phyloP scores from a whole-genome alignment of 2,797 vertebrate genomes.

The Sebastolobus alascanus region DNA sequence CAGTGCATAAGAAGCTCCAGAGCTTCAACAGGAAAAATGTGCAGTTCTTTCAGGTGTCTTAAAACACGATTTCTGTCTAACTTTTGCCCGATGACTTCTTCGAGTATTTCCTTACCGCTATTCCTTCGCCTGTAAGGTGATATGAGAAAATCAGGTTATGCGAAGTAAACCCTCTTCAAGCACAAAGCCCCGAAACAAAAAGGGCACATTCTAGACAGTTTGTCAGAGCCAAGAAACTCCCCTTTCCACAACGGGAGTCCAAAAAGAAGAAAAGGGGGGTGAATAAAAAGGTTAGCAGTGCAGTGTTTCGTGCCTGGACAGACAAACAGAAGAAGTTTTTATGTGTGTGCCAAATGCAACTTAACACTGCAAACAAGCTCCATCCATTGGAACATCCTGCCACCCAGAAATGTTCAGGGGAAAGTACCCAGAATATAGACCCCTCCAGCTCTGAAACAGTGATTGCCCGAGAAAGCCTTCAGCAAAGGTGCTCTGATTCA shows the following conservation, averaged over 20 bases:
- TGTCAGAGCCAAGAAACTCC: slow-evolving; percentile 73
- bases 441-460: slow-evolving; percentile 31
- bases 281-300: slow-evolving; percentile 78
- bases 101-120: slow-evolving; percentile 22
- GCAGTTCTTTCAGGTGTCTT: not conserved
- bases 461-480: slow-evolving; percentile 52
- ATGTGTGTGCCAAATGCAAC: slow-evolving; percentile 82
- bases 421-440: slow-evolving; percentile 57
- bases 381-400: slow-evolving; percentile 75
- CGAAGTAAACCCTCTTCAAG: slow-evolving; percentile 77
- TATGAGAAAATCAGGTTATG: slow-evolving; percentile 67
- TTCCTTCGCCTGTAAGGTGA: slow-evolving; percentile 49
- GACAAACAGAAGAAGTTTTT: slow-evolving; percentile 82
- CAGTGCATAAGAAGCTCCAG: not conserved
- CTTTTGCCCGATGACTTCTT: slow-evolving; percentile 49
- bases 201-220: slow-evolving; percentile 64
- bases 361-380: slow-evolving; percentile 83
- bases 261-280: slow-evolving; percentile 66
- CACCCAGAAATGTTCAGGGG: slow-evolving; percentile 60
- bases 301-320: slow-evolving; percentile 82
- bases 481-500: slow-evolving; percentile 59
- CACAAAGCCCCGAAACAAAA: slow-evolving; percentile 69
- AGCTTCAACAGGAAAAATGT: not conserved
- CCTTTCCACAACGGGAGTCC: slow-evolving; percentile 69
- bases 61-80: not conserved